These are phyloP conservation scores for Cervus canadensis DNA, from an alignment of 2,113 vertebrate genomes.

Conservation along the genomic window DNA sequence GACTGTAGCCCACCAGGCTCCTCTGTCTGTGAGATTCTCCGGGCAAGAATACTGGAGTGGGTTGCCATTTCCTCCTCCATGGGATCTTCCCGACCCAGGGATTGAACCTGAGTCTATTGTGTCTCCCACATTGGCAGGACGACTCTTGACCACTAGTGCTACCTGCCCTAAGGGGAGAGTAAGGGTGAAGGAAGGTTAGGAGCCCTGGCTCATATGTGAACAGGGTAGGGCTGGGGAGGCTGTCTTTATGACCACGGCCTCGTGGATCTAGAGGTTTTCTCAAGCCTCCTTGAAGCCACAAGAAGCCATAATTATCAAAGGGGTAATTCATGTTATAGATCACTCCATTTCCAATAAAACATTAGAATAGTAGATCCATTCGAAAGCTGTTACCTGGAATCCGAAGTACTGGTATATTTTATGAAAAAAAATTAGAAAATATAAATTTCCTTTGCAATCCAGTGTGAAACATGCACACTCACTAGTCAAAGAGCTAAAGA, in stretches of 20 bases:
- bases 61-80: neutral
- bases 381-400: neutral
- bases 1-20: neutral
- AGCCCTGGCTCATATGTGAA: rapidly evolving
- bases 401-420: neutral
- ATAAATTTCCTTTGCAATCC: neutral
- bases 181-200: neutral
- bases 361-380: neutral
- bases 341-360: neutral
- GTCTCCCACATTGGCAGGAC: neutral
- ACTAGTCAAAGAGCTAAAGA: neutral
- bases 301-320: neutral
- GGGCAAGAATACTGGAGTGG: neutral
- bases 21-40: neutral
- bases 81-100: neutral
- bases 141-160: neutral
- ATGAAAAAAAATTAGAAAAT: neutral
- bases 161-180: neutral
- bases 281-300: neutral
- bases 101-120: neutral
- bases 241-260: neutral
- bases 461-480: neutral
- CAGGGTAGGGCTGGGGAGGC: neutral
- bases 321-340: neutral
- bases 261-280: neutral